These are phyloP conservation scores for Nettapus auritus DNA, from an alignment of 2,113 vertebrate species.

Conservation along the genomic window DNA sequence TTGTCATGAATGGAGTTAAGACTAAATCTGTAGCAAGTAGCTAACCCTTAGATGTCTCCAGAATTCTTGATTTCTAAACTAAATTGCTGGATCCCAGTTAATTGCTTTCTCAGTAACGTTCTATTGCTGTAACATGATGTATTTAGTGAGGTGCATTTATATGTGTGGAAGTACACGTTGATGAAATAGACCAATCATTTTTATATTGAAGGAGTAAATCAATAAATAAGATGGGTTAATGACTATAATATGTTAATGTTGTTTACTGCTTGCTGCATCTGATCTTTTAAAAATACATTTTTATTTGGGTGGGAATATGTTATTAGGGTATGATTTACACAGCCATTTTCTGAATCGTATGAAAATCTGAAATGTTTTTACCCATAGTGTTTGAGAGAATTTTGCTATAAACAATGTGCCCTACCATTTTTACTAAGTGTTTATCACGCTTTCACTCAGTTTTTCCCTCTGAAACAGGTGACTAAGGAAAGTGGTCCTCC, in stretches of 20 bases:
- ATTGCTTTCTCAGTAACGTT: neutral
- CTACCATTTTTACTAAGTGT: constrained; percentile 70
- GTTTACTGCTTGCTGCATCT: neutral
- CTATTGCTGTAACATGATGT: neutral
- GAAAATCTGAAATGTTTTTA: neutral
- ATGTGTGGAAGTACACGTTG: neutral
- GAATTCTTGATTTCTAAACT: neutral
- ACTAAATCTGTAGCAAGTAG: neutral
- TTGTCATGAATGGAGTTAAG: neutral
- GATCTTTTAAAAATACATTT: neutral
- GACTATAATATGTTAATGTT: neutral
- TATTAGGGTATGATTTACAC: neutral
- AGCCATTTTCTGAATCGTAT: neutral
- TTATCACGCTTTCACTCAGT: constrained; percentile 81
- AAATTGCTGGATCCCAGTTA: neutral
- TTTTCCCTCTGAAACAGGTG: constrained; percentile 88
- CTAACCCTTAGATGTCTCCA: neutral
- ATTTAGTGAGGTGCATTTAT: constrained; percentile 8
- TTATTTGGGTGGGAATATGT: neutral
- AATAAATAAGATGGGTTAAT: neutral
- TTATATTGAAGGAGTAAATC: neutral
- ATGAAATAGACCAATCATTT: neutral
- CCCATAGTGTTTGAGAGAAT: constrained; percentile 20
- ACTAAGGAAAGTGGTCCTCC: constrained; percentile 95
- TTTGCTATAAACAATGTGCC: constrained; percentile 59